phyloP scores from a whole-genome alignment of 2,888 invertebrate genomes.

The Melipona beecheii region DNA sequence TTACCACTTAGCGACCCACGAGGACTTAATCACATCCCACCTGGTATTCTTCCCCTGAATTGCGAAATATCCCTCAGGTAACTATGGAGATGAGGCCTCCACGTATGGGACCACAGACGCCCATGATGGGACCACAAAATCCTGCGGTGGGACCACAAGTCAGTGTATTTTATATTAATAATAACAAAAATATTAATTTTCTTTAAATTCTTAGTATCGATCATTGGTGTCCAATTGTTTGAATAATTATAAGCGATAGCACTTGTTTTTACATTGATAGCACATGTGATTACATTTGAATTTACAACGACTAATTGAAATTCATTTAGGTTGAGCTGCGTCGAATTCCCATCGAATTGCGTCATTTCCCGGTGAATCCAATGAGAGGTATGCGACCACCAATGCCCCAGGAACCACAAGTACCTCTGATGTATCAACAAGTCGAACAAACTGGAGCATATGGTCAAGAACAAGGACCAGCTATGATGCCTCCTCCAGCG shows the following conservation, averaged over 20 bases:
- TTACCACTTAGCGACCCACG: conserved; percentile 77
- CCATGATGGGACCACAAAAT: conserved; percentile 64
- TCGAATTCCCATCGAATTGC: conserved; percentile 84
- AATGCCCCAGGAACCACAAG: conserved; percentile 81
- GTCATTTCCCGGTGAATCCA: conserved; percentile 85
- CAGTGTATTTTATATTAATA: conserved; percentile 1
- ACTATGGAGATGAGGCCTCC: conserved; percentile 79
- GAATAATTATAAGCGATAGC: no score
- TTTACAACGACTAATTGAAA: not conserved
- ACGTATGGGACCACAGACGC: conserved; percentile 73
- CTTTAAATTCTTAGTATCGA: no score
- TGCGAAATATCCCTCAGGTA: conserved; percentile 77
- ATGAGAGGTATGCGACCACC: conserved; percentile 86
- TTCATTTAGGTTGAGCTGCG: conserved; percentile 78
- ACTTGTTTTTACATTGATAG: no score
- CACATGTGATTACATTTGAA: not conserved
- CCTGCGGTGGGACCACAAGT: conserved; percentile 70
- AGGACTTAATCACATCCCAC: conserved; percentile 77
- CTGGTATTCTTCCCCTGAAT: conserved; percentile 74
- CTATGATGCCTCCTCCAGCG: conserved; percentile 76
- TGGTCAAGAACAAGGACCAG: conserved; percentile 70
- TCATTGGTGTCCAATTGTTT: no score
- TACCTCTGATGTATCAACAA: conserved; percentile 81
- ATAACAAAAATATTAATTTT: no score
- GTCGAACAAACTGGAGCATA: conserved; percentile 78